phyloP scores from a whole-genome alignment of 1,140 invertebrate species.

The Sitophilus oryzae region DNA sequence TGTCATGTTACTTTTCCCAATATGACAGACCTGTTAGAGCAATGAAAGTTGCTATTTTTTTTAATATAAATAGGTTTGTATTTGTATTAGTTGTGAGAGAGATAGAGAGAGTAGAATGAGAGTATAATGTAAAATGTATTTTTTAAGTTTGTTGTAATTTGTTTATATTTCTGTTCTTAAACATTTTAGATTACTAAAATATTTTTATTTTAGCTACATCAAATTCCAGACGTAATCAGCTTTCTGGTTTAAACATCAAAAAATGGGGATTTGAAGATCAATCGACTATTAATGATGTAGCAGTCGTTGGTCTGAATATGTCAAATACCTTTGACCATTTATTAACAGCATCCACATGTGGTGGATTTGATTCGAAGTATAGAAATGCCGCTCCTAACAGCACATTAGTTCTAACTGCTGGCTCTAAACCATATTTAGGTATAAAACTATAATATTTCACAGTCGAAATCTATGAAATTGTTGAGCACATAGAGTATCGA shows the following conservation, averaged over 20 bases:
- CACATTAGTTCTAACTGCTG: constrained; percentile 71
- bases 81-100: no score
- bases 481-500: no score
- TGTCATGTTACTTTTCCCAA: background rate
- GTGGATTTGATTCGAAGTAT: constrained; percentile 69
- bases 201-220: constrained; percentile 66
- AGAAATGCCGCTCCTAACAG: constrained; percentile 69
- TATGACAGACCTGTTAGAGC: background rate
- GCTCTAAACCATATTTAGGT: constrained; percentile 69
- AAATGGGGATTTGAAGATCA: constrained; percentile 83
- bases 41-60: no score
- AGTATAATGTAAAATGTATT: no score
- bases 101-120: no score
- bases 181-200: no score
- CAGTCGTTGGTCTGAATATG: constrained; percentile 68
- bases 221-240: constrained; percentile 53
- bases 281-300: constrained; percentile 67
- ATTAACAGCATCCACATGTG: constrained; percentile 69
- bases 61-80: no score
- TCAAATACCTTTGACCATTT: constrained; percentile 83
- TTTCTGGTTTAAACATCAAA: constrained; percentile 60
- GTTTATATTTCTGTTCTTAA: no score
- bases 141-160: no score
- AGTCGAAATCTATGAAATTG: no score
- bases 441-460: background rate